Evolutionary conservation across 2,797 vertebrate genomes (phyloP), one percentile per base, ranked within the genome.

Genomic region (Melanogrammus aeglefinus): DNA sequence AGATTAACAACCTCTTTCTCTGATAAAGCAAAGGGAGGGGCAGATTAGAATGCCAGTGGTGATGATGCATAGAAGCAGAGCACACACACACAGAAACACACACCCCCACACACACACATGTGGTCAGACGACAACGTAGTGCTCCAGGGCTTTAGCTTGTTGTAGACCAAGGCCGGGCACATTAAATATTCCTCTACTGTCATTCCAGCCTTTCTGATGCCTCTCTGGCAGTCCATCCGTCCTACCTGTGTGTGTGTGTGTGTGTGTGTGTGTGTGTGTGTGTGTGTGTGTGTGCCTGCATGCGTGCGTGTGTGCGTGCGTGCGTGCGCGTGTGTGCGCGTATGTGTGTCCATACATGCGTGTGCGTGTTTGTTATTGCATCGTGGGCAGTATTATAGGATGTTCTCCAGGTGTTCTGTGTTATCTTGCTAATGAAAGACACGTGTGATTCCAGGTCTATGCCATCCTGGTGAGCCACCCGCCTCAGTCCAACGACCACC

Each of bases 391-490:
- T 29, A 13, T 70, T 24, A 29, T 29, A 0, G 21, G 63, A n/a
- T 69, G 63, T 69, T 69, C 21, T 8, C 6, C 7, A 24, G 63
- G 27, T 71, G 69, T 71, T 71, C 4, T 29, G 24, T 33, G 29
- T 27, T 12, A 29, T 14, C 14, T 29, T 31, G 69, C 31, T 12
- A 16, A 7, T 72, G 27, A 69, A 27, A 13, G 6, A 9, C 24
- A 13, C 10, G 6, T 47, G 27, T 83, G 76, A 89, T 88, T 87
- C 47, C 95, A 99, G 98, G 98, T 99, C 84, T 99, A 99, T 6
- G 98, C 98, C 79, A 99, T 99, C 92, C 94, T 99, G 81, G 98
- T 99, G 91, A 99, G 98, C 86, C 98, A 99, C 91, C 98, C 98
- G 24, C 97, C 97, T 39, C 97, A 98, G 88, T 98, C 97, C 88